A percentile compares a stretch with the other conserved stretches of the same genome.
Evolutionary conservation across 2,888 invertebrate species (phyloP).

Genomic region (Pterobdella sp.): DNA sequence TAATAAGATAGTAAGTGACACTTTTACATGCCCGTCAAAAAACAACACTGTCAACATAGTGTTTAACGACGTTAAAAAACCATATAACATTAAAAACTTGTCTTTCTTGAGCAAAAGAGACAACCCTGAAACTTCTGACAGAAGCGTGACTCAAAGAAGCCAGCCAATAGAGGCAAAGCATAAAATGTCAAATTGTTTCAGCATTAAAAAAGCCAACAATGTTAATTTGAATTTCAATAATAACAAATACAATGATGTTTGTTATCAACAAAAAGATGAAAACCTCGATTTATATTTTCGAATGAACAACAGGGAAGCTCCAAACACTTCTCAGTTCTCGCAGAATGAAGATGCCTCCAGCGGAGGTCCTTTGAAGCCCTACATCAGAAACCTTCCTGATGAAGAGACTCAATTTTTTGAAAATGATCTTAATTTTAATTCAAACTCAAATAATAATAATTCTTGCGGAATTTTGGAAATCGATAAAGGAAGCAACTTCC

Average conservation of each 20-base stretch:
- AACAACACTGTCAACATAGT: constrained; percentile 25
- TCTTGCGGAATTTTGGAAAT: too few species aligned
- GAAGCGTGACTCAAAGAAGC: neutral
- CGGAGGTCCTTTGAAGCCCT: too few species aligned
- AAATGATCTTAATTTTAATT: too few species aligned
- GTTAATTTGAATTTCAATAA: constrained; percentile 22
- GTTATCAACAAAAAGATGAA: too few species aligned
- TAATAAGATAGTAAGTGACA: neutral
- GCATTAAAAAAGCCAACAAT: constrained; percentile 22
- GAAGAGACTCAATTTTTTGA: too few species aligned
- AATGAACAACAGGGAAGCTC: too few species aligned
- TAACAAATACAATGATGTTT: neutral
- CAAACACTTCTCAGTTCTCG: too few species aligned
- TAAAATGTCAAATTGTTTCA: constrained; percentile 22
- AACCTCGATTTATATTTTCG: too few species aligned
- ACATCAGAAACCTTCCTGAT: too few species aligned
- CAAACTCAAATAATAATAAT: too few species aligned
- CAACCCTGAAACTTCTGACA: neutral
- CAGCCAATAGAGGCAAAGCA: neutral
- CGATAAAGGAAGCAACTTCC: too few species aligned
- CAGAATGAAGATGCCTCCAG: neutral
- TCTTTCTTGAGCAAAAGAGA: neutral
- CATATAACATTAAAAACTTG: constrained; percentile 3
- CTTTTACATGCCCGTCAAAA: neutral
- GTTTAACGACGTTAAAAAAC: constrained; percentile 22